Evolutionary conservation across 1,140 invertebrate species (phyloP).

Genomic region (Anastrepha obliqua): DNA sequence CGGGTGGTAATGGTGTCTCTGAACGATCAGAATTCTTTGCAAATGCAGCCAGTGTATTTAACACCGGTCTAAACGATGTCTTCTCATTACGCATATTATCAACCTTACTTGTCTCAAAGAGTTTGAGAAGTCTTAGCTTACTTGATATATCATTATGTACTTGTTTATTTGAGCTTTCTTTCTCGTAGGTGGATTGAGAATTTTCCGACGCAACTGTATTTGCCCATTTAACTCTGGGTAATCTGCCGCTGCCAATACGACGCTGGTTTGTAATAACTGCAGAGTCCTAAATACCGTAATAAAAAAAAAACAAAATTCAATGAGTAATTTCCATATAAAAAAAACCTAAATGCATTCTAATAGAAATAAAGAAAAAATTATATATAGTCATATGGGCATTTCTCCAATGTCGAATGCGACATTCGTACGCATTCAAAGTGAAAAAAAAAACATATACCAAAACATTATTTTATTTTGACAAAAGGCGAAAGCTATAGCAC

Average conservation of each 20-base stretch:
- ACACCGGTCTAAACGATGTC: neutral
- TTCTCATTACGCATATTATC: conserved; percentile 25
- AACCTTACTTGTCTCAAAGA: conserved; percentile 39
- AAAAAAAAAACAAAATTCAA: conserved; percentile 14
- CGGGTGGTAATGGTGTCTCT: neutral
- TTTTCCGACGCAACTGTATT: conserved; percentile 4
- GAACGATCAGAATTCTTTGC: neutral
- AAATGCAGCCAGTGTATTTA: neutral
- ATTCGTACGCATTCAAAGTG: too few relatives aligned
- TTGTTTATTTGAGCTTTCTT: neutral
- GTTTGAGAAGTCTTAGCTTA: conserved; percentile 18
- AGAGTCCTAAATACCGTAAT: conserved; percentile 55
- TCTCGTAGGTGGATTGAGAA: neutral
- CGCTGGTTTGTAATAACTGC: conserved; percentile 69
- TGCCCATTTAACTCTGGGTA: conserved; percentile 67
- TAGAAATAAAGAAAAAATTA: too few relatives aligned
- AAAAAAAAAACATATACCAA: too few relatives aligned
- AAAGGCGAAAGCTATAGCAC: too few relatives aligned
- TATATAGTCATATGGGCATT: too few relatives aligned
- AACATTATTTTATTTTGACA: too few relatives aligned
- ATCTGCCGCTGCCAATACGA: conserved; percentile 71
- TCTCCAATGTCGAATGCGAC: too few relatives aligned
- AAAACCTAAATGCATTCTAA: too few relatives aligned
- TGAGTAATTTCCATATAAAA: too few relatives aligned
- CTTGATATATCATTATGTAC: conserved; percentile 30